These are phyloP conservation scores for Chrosomus eos DNA, from an alignment of 2,797 vertebrate genomes.

Conservation along the genomic window DNA sequence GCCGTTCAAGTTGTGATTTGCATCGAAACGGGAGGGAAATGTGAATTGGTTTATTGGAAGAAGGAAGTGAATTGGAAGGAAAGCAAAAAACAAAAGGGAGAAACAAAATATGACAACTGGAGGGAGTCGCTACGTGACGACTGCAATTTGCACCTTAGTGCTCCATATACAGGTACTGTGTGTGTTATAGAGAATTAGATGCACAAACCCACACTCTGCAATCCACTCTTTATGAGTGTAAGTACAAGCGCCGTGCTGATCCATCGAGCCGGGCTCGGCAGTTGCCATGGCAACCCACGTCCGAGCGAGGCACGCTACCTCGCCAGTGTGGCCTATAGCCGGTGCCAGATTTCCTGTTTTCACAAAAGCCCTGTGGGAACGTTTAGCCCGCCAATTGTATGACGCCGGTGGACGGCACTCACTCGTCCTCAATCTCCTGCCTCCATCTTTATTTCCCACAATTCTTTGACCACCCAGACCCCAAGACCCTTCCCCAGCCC, in stretches of 20 bases:
- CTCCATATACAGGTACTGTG: constrained; percentile 25
- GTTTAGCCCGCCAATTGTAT: constrained; percentile 58
- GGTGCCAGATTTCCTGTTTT: constrained; percentile 67
- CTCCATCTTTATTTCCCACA: constrained; percentile 54
- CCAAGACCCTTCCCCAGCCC: constrained; percentile 11
- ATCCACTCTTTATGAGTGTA: constrained; percentile 43
- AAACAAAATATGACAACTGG: constrained; percentile 23
- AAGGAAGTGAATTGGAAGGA: constrained; percentile 30
- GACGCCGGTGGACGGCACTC: constrained; percentile 44
- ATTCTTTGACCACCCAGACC: constrained; percentile 44
- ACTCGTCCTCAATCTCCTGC: neutral
- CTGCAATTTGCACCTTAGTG: constrained; percentile 47
- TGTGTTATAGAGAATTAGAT: constrained; percentile 47
- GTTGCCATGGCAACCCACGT: constrained; percentile 66
- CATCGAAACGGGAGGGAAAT: constrained; percentile 48
- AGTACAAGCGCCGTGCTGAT: constrained; percentile 42
- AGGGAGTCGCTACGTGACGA: constrained; percentile 23
- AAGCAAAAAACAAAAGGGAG: constrained; percentile 17
- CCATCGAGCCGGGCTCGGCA: constrained; percentile 53
- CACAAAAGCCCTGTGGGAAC: constrained; percentile 65
- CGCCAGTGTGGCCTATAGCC: constrained; percentile 59
- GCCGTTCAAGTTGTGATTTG: constrained; percentile 49
- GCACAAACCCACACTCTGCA: constrained; percentile 15
- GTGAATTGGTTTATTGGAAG: constrained; percentile 46
- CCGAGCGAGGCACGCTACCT: constrained; percentile 58